Base-by-base conservation (phyloP, 2,113 vertebrate species). In the Pavo muticus region DNA sequence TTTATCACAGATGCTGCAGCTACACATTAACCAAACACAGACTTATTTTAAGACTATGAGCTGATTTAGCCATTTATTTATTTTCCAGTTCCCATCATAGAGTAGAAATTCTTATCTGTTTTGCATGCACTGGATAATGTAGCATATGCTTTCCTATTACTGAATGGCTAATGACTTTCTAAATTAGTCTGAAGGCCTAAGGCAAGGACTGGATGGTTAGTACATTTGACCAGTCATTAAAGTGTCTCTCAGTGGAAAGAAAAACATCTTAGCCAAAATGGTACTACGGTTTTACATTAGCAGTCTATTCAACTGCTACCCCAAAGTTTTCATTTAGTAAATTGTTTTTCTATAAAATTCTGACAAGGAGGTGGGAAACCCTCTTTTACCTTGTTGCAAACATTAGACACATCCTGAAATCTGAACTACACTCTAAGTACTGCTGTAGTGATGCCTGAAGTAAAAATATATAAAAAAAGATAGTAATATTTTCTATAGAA, bases 211-310 rank as follows among this genome's bases (percentile, higher is more conserved):
- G 87, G 57, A 86, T 86, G 79, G 76, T 96, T 95, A 90, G 81
- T 88, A 89, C 83, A 71, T 96, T 74, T 97, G 96, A 97, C 94
- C 96, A 96, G 94, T 95, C 83, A 96, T 97, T 96, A 95, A 96
- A 95, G 48, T 76, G 52, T 88, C 63, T 92, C 94, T 95, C 96
- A 92, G 70, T 85, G 85, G 86, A 89, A 96, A 94, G 85, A 94
- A 95, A 90, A 89, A 45, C 54, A 71, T 96, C 65, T 92, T 76
- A 90, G 86, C 74, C 92, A 93, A 96, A 96, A 95, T 87, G 70
- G 80, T 78, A 88, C 59, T 77, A 57, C 72, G 54, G 61, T 92
- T 82, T 93, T 90, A 94, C 7, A 90, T 91, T 76, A 91, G 80
- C 84, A 95, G 85, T 56, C 71, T 84, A 91, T 64, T 56, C 90